Evolutionary conservation across 2,797 vertebrate species (phyloP), one percentile per base, ranked within the genome.

Genomic region (Echiichthys vipera): DNA sequence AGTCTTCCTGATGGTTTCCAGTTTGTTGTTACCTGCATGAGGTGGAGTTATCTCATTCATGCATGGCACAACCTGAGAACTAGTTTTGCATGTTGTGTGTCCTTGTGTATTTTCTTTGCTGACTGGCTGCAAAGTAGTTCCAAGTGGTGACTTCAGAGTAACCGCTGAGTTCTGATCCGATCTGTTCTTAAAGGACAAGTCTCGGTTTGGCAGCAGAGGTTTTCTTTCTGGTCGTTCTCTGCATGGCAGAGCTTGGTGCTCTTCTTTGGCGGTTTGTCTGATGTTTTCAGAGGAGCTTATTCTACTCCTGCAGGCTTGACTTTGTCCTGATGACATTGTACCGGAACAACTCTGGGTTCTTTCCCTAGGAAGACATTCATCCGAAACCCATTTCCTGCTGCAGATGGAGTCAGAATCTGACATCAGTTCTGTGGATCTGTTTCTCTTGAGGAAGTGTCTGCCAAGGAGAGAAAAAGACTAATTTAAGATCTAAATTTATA

Each of bases 371-470:
- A 96, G 84, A 83, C 83, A 88, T 72, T 96, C 94, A 77, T 94
- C 91, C 6, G 95, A 94, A 53, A 92, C 80, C 89, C 91, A 92
- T 68, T 92, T 94, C 74, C 89, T 88, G 74, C 89, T 75, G 70
- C 67, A 64, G 37, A 74, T 74, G 43, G 85, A 83, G 53, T 85
- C 81, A 71, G 84, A 74, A 78, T 75, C 72, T 65, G 92, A 85
- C 58, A 93, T 73, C 80, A 89, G 84, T 2, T 93, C 93, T 57
- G 88, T 89, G 50, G 93, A 92, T 87, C 87, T 80, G 85, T 95
- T 93, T 66, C 73, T 94, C 84, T 93, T 96, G 36, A 94, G 88
- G 81, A 96, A 94, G 71, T 92, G 91, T 76, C 98, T 99, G 93
- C 87, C 55, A 74, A 86, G 87, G 67, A 75, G 30, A 46, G 9